A percentile compares a stretch with the other conserved stretches of the same genome.
Evolutionary conservation across 2,888 invertebrate genomes (phyloP).

Genomic region (Exephanes ischioxanthus): DNA sequence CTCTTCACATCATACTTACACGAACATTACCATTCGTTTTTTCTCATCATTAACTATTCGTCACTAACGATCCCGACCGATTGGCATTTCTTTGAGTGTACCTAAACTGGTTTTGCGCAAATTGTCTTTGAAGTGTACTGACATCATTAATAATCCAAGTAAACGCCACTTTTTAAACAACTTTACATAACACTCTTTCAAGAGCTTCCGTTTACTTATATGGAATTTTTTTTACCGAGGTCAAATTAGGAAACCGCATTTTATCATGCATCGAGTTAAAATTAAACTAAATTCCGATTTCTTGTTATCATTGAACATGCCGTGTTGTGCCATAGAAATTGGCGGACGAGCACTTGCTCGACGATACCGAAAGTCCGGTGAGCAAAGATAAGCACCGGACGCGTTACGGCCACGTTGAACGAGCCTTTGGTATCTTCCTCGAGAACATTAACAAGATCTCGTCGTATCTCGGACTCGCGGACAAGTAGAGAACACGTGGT

Average conservation of each 20-base stretch:
- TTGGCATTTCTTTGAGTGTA: neutral
- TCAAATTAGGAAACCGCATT: too few species aligned
- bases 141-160: too few species aligned
- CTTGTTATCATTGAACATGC: conserved; percentile 32
- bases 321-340: conserved; percentile 74
- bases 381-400: conserved; percentile 44
- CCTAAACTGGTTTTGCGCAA: too few species aligned
- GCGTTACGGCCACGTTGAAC: conserved; percentile 55
- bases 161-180: too few species aligned
- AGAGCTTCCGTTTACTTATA: too few species aligned
- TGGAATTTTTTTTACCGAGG: too few species aligned
- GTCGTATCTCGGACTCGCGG: conserved; percentile 75
- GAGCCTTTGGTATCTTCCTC: conserved; percentile 75
- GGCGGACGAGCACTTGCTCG: conserved; percentile 74
- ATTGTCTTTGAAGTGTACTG: too few species aligned
- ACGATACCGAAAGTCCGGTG: conserved; percentile 67
- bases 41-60: conserved; percentile 5
- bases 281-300: neutral
- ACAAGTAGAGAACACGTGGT: conserved; percentile 69
- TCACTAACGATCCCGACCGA: conserved; percentile 40
- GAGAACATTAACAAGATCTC: conserved; percentile 77
- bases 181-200: too few species aligned
- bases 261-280: too few species aligned
- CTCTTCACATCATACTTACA: neutral
- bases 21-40: neutral